Base-by-base conservation (phyloP, 2,797 vertebrate genomes). In the Chiloscyllium punctatum region DNA sequence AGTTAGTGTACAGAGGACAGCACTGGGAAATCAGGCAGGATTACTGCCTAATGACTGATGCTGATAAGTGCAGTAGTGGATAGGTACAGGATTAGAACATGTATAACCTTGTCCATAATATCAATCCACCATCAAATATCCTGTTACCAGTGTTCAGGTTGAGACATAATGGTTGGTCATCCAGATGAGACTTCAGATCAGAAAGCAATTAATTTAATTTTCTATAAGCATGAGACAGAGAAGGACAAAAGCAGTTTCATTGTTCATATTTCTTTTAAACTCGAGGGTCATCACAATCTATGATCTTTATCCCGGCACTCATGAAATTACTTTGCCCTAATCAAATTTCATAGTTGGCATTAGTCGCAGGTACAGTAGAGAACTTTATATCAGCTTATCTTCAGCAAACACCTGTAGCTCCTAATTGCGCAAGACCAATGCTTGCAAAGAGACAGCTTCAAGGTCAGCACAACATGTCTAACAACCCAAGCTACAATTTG, bases 341-440 rank as follows among this genome's bases (percentile, higher is more conserved):
- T 91, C 88, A 66, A 66, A 91, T 91, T 37, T 66, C 57, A 91
- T 91, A 91, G 88, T 57, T 91, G 33, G 30, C 7, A 91, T 91
- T 91, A 68, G 48, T 68, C 30, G 33, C 33, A 23, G 33, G 88
- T 68, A 68, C 62, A 42, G n/a, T 62, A 23, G 37, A 84, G 37
- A 84, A 42, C 82, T 84, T 84, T 69, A 69, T n/a, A 23, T 91
- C 66, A 42, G 37, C 82, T 69, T 42, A 92, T 69, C 90, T 92
- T 92, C 11, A 37, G 21, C 62, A 42, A 69, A 92, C 66, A 69
- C 33, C 66, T 42, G 42, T 84, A 42, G 21, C 37, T 84, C 42
- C 21, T 77, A 0, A 13, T 77, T 77, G 33, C 7, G 30, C 30
- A 33, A 62, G 87, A 1, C 53, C 57, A 6, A 62, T 9, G 33